phyloP scores from a whole-genome alignment of 1,140 invertebrate species.

The Elysia chlorotica region DNA sequence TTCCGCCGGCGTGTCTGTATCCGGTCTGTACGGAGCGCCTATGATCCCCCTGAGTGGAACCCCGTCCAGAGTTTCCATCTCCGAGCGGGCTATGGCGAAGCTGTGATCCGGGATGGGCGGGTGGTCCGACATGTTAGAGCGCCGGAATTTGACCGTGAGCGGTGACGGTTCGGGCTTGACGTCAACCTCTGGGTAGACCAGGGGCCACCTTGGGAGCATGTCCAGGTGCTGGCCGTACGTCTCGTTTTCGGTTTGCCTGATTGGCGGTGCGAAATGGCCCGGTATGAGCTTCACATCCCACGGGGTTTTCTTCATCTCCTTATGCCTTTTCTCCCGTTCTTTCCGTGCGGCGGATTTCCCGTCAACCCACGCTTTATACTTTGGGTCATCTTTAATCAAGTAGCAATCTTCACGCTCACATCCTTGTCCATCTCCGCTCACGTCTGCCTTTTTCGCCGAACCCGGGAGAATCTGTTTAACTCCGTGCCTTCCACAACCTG shows the following conservation, averaged over 20 bases:
- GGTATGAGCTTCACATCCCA: conserved; percentile 3
- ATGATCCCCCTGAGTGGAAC: conserved; percentile 2
- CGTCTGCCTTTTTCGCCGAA: background rate
- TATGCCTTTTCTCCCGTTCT: background rate
- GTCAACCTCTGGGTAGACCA: conserved; percentile 1
- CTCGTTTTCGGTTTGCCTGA: background rate
- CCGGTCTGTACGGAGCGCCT: background rate
- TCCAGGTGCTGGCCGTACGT: conserved; percentile 12
- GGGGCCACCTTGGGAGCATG: background rate
- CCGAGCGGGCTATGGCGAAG: conserved; percentile 3
- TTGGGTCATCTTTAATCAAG: too few relatives aligned
- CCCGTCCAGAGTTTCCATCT: conserved; percentile 6
- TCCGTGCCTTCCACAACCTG: background rate
- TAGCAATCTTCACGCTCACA: too few relatives aligned
- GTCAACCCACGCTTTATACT: conserved; percentile 5
- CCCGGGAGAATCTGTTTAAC: background rate
- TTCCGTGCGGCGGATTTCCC: background rate
- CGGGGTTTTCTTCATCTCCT: background rate
- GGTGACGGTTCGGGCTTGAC: background rate
- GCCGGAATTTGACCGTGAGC: conserved; percentile 11
- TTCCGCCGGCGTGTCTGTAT: background rate
- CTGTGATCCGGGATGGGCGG: conserved; percentile 4
- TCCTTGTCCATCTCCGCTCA: conserved; percentile 13
- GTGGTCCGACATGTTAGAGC: conserved; percentile 12
- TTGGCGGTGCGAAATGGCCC: conserved; percentile 5